Evolutionary conservation across 2,888 invertebrate species (phyloP).

Genomic region (Rhagonycha lutea): DNA sequence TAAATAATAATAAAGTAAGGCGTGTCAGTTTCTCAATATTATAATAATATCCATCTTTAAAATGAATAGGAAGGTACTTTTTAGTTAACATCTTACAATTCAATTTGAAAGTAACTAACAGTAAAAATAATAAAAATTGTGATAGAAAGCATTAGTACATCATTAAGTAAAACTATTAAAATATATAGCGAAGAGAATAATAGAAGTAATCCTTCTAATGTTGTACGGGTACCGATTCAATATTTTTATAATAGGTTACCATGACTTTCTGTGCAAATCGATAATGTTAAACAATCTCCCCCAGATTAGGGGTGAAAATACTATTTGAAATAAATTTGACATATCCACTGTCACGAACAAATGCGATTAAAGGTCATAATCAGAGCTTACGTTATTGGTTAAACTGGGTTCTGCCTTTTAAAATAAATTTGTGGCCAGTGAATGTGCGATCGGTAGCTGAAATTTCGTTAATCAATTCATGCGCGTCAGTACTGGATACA

Average conservation of each 20-base stretch:
- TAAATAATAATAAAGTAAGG: not conserved
- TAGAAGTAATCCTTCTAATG: not conserved
- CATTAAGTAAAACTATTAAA: not conserved
- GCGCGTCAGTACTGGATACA: too few relatives aligned
- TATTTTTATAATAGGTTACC: not conserved
- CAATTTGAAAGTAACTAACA: not conserved
- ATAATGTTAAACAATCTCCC: too few relatives aligned
- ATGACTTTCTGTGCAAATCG: too few relatives aligned
- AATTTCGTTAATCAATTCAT: too few relatives aligned
- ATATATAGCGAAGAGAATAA: not conserved
- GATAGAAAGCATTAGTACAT: not conserved
- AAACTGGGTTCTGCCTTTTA: too few relatives aligned
- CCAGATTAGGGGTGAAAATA: too few relatives aligned
- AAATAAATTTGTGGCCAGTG: too few relatives aligned
- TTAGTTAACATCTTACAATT: not conserved
- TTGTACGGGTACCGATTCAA: not conserved
- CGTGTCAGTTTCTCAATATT: not conserved
- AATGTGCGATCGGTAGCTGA: too few relatives aligned
- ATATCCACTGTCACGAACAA: too few relatives aligned
- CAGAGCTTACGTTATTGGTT: too few relatives aligned
- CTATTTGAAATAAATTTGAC: too few relatives aligned
- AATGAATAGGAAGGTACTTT: not conserved
- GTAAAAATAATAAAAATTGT: not conserved
- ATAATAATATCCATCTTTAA: not conserved
- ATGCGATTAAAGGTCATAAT: too few relatives aligned